Percentiles rank a stretch among this genome's conserved stretches.
Conservation (phyloP, 2,888 invertebrate species). For the Gortyna flavago region DNA sequence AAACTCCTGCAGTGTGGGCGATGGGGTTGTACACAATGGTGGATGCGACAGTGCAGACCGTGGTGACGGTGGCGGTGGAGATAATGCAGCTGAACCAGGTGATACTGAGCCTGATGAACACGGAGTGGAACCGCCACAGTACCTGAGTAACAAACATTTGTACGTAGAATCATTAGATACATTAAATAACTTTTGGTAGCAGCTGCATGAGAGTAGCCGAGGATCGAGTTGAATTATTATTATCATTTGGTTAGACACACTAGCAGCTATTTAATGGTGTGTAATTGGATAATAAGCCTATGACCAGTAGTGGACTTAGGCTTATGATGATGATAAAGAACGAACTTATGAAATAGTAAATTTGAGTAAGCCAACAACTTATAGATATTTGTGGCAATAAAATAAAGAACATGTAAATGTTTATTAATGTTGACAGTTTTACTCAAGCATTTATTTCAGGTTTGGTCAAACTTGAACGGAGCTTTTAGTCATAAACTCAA, state of each 20-base stretch:
- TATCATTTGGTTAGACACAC: too few species aligned
- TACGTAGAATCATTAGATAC: not conserved
- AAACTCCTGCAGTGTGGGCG: conserved; percentile 98
- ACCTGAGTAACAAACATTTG: conserved; percentile 69
- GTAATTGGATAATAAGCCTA: too few species aligned
- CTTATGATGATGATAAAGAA: not conserved
- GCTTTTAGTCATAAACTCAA: too few species aligned
- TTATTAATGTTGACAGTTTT: not conserved
- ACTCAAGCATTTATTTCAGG: conserved; percentile 1
- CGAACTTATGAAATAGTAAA: not conserved
- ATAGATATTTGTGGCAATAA: not conserved
- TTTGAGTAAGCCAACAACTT: not conserved
- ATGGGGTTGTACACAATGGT: conserved; percentile 91
- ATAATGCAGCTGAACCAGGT: conserved; percentile 88
- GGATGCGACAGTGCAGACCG: conserved; percentile 88
- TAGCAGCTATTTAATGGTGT: too few species aligned
- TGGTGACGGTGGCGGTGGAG: conserved; percentile 63
- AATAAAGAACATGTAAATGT: not conserved
- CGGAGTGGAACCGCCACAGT: conserved; percentile 93
- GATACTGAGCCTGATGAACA: conserved; percentile 94
- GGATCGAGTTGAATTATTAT: not conserved
- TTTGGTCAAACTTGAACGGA: not conserved
- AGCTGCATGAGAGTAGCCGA: conserved; percentile 4
- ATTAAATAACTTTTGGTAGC: not conserved
- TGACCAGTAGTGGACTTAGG: not conserved